Conservation (phyloP, 2,113 vertebrate genomes). For the Tragelaphus strepsiceros region DNA sequence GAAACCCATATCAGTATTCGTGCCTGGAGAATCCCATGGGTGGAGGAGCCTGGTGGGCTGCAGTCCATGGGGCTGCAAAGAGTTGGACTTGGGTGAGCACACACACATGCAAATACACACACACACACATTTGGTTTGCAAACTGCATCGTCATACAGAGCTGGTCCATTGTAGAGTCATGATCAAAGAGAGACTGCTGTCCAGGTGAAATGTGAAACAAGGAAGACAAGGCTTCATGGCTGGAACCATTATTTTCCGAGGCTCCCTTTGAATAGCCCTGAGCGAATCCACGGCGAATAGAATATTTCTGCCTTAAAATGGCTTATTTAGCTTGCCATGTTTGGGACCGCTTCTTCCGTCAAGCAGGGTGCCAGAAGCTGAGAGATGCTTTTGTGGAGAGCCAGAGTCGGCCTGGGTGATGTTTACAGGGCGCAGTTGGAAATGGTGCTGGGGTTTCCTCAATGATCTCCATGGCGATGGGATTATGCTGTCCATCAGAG, state of each 20-base stretch:
- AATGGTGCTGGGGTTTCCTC: background rate
- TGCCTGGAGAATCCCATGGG: background rate
- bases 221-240: accelerated
- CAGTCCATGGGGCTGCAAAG: background rate
- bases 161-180: accelerated
- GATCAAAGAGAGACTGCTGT: background rate
- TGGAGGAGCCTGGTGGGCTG: background rate
- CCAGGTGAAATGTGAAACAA: no score
- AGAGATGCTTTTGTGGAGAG: background rate
- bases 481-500: no score
- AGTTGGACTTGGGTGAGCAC: background rate
- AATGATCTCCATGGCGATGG: accelerated
- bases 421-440: no score
- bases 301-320: accelerated
- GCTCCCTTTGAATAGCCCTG: accelerated
- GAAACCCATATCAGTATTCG: background rate
- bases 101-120: background rate
- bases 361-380: accelerated
- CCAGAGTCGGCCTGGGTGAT: background rate
- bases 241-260: accelerated
- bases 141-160: accelerated
- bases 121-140: background rate
- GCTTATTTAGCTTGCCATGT: no score
- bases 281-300: accelerated
- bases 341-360: background rate